Evolutionary conservation across 2,888 invertebrate species (phyloP).

Genomic region (Bruchidius siliquastri): DNA sequence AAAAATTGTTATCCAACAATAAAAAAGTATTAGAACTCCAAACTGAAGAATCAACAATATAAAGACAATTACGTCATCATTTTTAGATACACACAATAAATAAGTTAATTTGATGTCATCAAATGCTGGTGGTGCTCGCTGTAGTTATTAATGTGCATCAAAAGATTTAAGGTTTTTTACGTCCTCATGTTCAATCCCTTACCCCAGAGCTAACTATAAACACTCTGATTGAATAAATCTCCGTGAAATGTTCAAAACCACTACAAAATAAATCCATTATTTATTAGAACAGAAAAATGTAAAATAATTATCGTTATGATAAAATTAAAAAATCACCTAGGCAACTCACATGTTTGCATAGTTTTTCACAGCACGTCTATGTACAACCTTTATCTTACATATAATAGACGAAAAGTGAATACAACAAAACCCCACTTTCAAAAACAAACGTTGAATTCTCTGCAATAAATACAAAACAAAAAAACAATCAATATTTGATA

Average conservation of each 20-base stretch:
- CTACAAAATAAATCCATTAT: neutral
- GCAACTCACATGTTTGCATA: neutral
- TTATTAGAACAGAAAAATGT: neutral
- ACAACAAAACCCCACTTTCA: neutral
- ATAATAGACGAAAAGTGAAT: neutral
- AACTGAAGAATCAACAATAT: no score
- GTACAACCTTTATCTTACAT: neutral
- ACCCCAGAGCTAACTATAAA: no score
- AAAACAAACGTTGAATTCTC: neutral
- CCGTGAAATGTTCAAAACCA: neutral
- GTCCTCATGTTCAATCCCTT: no score
- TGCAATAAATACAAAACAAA: neutral
- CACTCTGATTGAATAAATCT: no score
- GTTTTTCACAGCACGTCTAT: neutral
- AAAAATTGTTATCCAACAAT: no score
- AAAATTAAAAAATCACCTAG: neutral
- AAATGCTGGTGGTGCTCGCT: no score
- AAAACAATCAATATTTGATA: conserved; percentile 3
- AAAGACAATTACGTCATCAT: no score
- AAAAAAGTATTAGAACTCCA: no score
- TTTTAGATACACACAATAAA: no score
- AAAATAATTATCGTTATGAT: neutral
- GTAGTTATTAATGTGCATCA: no score
- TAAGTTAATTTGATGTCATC: no score
- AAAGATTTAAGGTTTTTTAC: no score